Conservation (phyloP, 1,140 invertebrate genomes). For the Xylocopa sonorina region DNA sequence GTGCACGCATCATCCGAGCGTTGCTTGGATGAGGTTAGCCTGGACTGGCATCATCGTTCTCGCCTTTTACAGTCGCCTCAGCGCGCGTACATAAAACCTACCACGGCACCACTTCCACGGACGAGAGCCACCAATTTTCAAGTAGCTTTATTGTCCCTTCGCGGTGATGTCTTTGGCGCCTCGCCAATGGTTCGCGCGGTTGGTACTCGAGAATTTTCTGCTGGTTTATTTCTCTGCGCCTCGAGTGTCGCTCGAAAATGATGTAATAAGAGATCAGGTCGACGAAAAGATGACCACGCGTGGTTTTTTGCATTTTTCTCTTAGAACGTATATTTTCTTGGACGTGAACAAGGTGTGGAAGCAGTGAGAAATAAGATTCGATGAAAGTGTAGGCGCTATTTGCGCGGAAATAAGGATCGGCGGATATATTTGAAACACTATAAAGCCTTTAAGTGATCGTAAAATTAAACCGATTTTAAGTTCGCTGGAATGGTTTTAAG, state of each 20-base stretch:
- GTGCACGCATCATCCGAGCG: conserved; percentile 60
- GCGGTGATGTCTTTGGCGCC: not conserved
- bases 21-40: conserved; percentile 48
- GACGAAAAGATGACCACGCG: too few relatives aligned
- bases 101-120: conserved; percentile 18
- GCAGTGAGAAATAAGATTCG: too few relatives aligned
- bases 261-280: too few relatives aligned
- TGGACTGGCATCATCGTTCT: conserved; percentile 59
- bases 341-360: too few relatives aligned
- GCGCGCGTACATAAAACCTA: conserved; percentile 48
- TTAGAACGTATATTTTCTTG: too few relatives aligned
- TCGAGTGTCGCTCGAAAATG: too few relatives aligned
- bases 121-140: conserved; percentile 54
- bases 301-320: too few relatives aligned
- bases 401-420: not conserved
- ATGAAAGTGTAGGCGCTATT: too few relatives aligned
- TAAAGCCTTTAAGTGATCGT: conserved; percentile 8
- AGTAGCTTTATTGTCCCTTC: conserved; percentile 40
- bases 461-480: not conserved
- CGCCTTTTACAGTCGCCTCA: conserved; percentile 53
- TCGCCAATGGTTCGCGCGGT: too few relatives aligned
- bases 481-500: not conserved
- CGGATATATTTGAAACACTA: not conserved
- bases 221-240: too few relatives aligned
- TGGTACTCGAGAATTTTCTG: too few relatives aligned